Base-by-base conservation (phyloP, 2,113 vertebrate species). In the Neogobius melanostomus region DNA sequence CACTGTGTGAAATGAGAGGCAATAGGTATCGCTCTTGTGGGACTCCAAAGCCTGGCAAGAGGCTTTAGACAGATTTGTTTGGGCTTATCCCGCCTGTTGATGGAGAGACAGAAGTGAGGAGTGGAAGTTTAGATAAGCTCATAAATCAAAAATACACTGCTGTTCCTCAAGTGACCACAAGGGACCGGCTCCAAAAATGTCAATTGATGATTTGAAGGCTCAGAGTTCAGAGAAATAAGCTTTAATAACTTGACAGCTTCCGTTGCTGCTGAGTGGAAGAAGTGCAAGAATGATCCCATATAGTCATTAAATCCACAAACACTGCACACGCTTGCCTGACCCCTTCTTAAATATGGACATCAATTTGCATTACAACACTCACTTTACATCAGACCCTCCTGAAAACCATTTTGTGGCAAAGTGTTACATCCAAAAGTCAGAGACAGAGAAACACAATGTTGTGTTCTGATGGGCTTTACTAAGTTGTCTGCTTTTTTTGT, bases 21-120 rank as follows among this genome's bases (percentile, higher is more conserved):
- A 73, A 71, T 71, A 75, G 80, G 81, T 78, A 68, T 81, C 53
- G 50, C 72, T 80, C 63, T 77, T 64, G 28, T 42, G 82, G 81
- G 75, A 73, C 64, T 43, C 43, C 65, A 47, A 69, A 47, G 64
- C 56, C 68, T 44, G 17, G 68, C 64, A 76, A 78, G 74, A 21
- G 66, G 81, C 64, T 90, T 83, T 67, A 59, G 66, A 72, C 74
- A 79, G 86, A 84, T 88, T 80, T 85, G 66, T 75, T 76, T 44
- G 43, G 64, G 71, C 80, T 81, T 76, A 82, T 87, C 69, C 64
- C 21, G 51, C 12, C 59, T 67, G 69, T 62, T 76, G 72, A 85
- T 78, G 71, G 71, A 79, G 63, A 74, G 44, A 64, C 48, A 15
- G 74, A 68, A n/a, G 44, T 64, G 63, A 59, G 51, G 52, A 82